These are phyloP conservation scores for Pachyseris speciosa DNA, from an alignment of 64 coral and sea anemone genomes.

Conservation along the genomic window DNA sequence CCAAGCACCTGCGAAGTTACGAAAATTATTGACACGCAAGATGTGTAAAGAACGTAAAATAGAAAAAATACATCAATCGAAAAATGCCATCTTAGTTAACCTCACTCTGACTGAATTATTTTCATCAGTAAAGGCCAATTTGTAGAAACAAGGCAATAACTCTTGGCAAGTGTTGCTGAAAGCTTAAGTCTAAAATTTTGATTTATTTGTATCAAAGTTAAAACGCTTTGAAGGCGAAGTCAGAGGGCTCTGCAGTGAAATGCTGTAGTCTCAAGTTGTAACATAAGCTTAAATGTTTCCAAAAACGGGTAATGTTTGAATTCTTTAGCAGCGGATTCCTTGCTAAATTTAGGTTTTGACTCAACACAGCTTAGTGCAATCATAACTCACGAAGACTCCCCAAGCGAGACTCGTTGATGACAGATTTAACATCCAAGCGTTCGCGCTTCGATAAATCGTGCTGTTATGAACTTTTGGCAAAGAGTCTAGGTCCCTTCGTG, in stretches of 20 bases:
- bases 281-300: too few relatives aligned
- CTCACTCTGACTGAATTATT: neutral
- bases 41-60: too few relatives aligned
- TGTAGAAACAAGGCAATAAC: too few relatives aligned
- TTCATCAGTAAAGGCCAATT: too few relatives aligned
- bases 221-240: too few relatives aligned
- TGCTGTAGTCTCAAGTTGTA: too few relatives aligned
- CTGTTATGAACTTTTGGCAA: neutral
- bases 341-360: neutral
- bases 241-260: too few relatives aligned
- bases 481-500: neutral
- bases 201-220: too few relatives aligned
- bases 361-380: constrained; percentile 15
- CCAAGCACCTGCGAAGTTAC: neutral
- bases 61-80: neutral
- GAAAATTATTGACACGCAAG: neutral
- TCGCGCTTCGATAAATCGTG: neutral
- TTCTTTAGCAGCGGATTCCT: neutral
- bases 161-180: too few relatives aligned
- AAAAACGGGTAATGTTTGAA: too few relatives aligned
- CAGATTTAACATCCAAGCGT: constrained; percentile 21
- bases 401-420: neutral
- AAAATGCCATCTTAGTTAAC: neutral
- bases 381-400: constrained; percentile 14
- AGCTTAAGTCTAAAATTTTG: too few relatives aligned